Evolutionary conservation across 35 echinoderm and acorn worm genomes (phyloP).

Genomic region (Stichopus chloronotus): DNA sequence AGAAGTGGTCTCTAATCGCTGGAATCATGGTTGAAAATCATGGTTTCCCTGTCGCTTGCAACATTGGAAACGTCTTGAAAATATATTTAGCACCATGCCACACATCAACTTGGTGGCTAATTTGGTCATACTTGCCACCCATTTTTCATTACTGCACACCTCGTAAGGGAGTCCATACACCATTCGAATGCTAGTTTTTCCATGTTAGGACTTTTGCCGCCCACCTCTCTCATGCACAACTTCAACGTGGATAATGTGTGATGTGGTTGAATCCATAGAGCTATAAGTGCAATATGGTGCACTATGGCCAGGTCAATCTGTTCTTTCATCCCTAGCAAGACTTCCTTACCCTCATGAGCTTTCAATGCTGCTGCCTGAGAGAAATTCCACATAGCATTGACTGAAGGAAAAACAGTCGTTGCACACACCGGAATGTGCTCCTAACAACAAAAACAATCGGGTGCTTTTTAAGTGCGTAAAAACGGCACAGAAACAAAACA

Average conservation of each 20-base stretch:
- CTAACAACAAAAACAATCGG: neutral
- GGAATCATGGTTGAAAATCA: slow-evolving; percentile 52
- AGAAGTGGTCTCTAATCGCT: slow-evolving; percentile 58
- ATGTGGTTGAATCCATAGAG: slow-evolving; percentile 19
- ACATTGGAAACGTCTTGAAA: slow-evolving; percentile 17
- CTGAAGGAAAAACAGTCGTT: slow-evolving; percentile 29
- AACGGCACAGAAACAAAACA: too few relatives aligned
- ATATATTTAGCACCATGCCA: slow-evolving; percentile 60
- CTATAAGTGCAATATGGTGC: slow-evolving; percentile 57
- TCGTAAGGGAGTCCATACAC: slow-evolving; percentile 21
- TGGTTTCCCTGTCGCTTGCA: neutral
- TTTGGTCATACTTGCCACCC: neutral
- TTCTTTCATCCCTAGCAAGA: slow-evolving; percentile 57
- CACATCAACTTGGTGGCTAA: slow-evolving; percentile 53
- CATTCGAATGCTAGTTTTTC: slow-evolving; percentile 41
- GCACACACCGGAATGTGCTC: slow-evolving; percentile 15
- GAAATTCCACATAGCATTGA: neutral
- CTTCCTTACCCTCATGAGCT: neutral
- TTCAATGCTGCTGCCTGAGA: slow-evolving; percentile 6
- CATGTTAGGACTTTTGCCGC: too few relatives aligned
- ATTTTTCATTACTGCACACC: slow-evolving; percentile 17
- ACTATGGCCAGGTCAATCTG: slow-evolving; percentile 52
- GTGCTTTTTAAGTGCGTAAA: too few relatives aligned
- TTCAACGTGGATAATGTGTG: slow-evolving; percentile 49
- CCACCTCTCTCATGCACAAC: slow-evolving; percentile 43